Evolutionary conservation across 1,140 invertebrate species (phyloP).

Genomic region (Sitodiplosis mosellana): DNA sequence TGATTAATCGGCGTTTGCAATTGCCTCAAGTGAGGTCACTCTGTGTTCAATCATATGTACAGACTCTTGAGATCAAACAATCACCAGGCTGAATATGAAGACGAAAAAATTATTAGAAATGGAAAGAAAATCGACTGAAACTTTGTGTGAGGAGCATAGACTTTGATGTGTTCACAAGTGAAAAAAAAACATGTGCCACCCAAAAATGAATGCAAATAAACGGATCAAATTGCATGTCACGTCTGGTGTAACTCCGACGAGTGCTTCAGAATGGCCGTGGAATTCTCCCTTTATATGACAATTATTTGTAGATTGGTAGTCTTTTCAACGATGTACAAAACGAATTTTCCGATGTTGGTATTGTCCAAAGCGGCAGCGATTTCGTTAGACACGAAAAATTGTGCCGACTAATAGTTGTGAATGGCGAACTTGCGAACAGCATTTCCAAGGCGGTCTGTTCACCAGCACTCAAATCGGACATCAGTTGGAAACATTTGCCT

Average conservation of each 20-base stretch:
- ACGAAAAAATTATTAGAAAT: background rate
- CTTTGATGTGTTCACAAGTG: too few species aligned
- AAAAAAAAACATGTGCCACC: too few species aligned
- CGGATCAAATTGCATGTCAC: conserved; percentile 30
- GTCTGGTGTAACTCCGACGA: conserved; percentile 95
- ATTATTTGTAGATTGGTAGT: conserved; percentile 84
- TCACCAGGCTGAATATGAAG: conserved; percentile 18
- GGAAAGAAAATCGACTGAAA: too few species aligned
- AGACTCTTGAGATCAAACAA: conserved; percentile 24
- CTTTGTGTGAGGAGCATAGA: too few species aligned
- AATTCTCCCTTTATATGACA: conserved; percentile 99
- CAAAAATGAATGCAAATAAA: background rate
- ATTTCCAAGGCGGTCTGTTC: conserved; percentile 96
- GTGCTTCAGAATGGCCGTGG: conserved; percentile 92
- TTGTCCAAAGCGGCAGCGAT: conserved; percentile 98
- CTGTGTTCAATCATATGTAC: conserved; percentile 19
- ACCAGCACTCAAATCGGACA: conserved; percentile 96
- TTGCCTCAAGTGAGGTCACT: conserved; percentile 9
- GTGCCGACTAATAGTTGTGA: conserved; percentile 93
- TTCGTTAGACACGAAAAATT: conserved; percentile 98
- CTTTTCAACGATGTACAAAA: conserved; percentile 66
- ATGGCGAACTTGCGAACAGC: conserved; percentile 95
- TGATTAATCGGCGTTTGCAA: too few species aligned
- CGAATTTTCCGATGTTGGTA: conserved; percentile 97
- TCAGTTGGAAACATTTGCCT: conserved; percentile 93